These are phyloP conservation scores for Anguilla marmorata DNA, from an alignment of 2,797 vertebrate genomes.

Conservation along the genomic window DNA sequence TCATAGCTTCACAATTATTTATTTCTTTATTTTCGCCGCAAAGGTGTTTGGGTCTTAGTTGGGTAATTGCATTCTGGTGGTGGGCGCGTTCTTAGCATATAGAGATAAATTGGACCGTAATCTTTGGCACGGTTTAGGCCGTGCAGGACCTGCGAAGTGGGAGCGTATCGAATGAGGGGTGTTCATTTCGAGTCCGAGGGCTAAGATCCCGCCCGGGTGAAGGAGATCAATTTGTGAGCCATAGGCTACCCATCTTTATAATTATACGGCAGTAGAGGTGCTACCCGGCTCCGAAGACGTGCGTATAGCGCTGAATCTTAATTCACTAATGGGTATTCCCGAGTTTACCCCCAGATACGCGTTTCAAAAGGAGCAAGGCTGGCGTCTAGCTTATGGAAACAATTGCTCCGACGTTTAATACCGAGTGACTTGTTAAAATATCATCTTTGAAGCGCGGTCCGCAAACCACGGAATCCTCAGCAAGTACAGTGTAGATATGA, in stretches of 20 bases:
- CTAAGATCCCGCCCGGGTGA: background rate
- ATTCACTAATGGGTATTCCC: conserved; percentile 24
- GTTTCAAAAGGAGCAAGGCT: conserved; percentile 16
- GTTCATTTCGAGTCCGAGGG: background rate
- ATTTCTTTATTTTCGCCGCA: background rate
- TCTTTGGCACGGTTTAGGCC: background rate
- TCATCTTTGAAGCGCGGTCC: conserved; percentile 30
- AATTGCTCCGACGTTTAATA: conserved; percentile 35
- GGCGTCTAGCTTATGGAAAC: conserved; percentile 12
- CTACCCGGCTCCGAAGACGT: background rate
- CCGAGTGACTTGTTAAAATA: conserved; percentile 32
- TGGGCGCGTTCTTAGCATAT: background rate
- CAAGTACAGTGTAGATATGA: conserved; percentile 16
- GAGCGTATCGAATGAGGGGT: background rate
- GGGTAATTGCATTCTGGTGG: background rate
- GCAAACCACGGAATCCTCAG: conserved; percentile 10
- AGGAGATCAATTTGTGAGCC: conserved; percentile 22
- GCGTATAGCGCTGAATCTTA: conserved; percentile 19
- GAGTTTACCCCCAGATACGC: conserved; percentile 25
- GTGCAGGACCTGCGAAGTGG: conserved; percentile 1
- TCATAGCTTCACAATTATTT: background rate
- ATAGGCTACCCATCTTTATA: background rate
- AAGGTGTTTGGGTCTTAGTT: background rate
- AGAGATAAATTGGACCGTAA: background rate
- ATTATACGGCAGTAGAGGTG: background rate